A percentile compares a stretch with the other conserved stretches of the same genome.
Conservation (phyloP, 2,888 invertebrate species). For the Sylvicola fuscatus region DNA sequence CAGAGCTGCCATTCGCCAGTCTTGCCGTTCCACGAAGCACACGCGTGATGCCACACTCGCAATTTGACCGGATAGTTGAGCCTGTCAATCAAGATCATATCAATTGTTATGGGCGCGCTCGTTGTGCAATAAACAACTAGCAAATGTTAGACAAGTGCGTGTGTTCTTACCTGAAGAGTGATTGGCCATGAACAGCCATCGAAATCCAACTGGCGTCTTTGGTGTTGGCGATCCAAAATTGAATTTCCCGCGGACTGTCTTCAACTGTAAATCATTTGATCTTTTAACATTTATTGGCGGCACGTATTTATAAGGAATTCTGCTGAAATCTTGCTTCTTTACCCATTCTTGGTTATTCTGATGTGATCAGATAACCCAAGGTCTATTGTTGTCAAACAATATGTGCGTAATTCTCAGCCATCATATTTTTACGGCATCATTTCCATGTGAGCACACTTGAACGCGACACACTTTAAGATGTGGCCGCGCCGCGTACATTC, state of each 20-base stretch:
- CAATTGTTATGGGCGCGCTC: too few relatives aligned
- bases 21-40: slow-evolving; percentile 74
- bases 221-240: slow-evolving; percentile 62
- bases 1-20: slow-evolving; percentile 82
- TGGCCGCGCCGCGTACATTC: too few relatives aligned
- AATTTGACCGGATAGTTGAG: slow-evolving; percentile 45
- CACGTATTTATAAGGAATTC: too few relatives aligned
- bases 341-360: too few relatives aligned
- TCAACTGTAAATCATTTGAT: slow-evolving; percentile 36
- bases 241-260: slow-evolving; percentile 50
- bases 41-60: slow-evolving; percentile 67
- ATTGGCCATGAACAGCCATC: slow-evolving; percentile 63
- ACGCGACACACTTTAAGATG: too few relatives aligned
- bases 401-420: not conserved
- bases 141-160: too few relatives aligned
- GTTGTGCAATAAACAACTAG: too few relatives aligned
- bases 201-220: slow-evolving; percentile 64
- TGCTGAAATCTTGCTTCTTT: too few relatives aligned
- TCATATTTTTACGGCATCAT: too few relatives aligned
- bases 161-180: slow-evolving; percentile 41
- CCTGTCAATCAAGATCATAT: slow-evolving; percentile 19
- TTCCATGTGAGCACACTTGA: too few relatives aligned
- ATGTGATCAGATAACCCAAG: too few relatives aligned
- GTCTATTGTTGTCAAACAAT: not conserved
- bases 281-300: too few relatives aligned